phyloP scores from a whole-genome alignment of 2,113 vertebrate species.

The Enhydra lutris region DNA sequence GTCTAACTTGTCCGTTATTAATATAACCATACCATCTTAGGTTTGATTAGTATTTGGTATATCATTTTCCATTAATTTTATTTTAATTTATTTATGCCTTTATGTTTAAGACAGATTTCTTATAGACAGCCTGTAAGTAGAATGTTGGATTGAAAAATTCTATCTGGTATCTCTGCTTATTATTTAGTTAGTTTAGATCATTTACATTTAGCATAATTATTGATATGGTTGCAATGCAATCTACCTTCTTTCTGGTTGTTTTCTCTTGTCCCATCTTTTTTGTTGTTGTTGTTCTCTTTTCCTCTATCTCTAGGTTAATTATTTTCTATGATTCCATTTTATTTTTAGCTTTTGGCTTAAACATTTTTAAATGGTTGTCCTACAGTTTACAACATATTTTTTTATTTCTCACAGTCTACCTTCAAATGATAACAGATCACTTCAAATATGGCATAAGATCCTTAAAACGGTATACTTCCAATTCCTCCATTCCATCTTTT shows the following conservation, averaged over 20 bases:
- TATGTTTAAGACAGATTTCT: not conserved
- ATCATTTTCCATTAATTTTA: not conserved
- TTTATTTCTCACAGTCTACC: not conserved
- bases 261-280: not conserved
- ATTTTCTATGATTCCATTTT: not conserved
- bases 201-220: not conserved
- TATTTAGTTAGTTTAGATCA: not conserved
- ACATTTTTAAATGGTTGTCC: not conserved
- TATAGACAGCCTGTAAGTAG: not conserved
- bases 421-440: not conserved
- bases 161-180: not conserved
- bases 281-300: not conserved
- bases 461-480: not conserved
- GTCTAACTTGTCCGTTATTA: not conserved
- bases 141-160: not conserved
- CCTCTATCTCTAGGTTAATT: not conserved
- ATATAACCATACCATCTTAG: not conserved
- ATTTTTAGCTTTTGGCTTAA: not conserved
- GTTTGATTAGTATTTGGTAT: not conserved
- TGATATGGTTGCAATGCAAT: too few relatives aligned
- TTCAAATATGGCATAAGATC: not conserved
- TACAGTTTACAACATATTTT: not conserved
- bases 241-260: not conserved
- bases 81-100: not conserved
- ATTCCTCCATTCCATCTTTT: not conserved